Conservation (phyloP, 2,113 vertebrate species). For the Phoenicopterus ruber region DNA sequence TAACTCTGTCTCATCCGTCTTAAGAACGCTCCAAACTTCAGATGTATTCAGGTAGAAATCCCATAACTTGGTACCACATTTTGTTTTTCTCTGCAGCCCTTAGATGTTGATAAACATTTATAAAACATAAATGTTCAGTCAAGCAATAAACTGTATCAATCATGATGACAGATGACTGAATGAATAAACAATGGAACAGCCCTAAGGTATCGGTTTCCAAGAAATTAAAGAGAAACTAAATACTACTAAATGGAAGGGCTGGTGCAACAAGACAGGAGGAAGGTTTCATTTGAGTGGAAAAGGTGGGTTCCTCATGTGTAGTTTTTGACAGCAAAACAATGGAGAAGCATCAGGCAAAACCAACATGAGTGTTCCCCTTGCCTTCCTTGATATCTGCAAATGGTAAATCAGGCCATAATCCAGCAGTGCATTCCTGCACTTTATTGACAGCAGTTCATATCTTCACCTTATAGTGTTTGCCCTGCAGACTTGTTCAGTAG, state of each 20-base stretch:
- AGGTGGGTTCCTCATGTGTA: neutral
- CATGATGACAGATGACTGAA: neutral
- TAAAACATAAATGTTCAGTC: neutral
- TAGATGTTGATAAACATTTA: neutral
- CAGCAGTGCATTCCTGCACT: neutral
- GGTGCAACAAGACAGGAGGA: neutral
- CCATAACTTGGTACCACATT: neutral
- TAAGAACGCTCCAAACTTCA: neutral
- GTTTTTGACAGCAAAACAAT: neutral
- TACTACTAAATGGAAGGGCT: neutral
- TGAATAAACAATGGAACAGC: neutral
- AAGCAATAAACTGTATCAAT: neutral
- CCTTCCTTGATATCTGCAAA: neutral
- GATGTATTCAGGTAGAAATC: neutral
- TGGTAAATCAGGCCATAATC: neutral
- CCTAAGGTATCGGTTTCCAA: neutral
- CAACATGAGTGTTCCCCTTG: neutral
- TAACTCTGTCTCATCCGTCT: neutral
- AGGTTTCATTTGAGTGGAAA: neutral
- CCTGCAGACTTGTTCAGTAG: neutral
- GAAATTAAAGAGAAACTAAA: neutral
- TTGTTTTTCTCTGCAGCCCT: neutral
- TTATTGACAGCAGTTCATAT: neutral
- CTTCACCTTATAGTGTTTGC: neutral
- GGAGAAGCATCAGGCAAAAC: neutral